Base-by-base conservation (phyloP, 2,797 vertebrate species). In the Acipenser transmontanus region DNA sequence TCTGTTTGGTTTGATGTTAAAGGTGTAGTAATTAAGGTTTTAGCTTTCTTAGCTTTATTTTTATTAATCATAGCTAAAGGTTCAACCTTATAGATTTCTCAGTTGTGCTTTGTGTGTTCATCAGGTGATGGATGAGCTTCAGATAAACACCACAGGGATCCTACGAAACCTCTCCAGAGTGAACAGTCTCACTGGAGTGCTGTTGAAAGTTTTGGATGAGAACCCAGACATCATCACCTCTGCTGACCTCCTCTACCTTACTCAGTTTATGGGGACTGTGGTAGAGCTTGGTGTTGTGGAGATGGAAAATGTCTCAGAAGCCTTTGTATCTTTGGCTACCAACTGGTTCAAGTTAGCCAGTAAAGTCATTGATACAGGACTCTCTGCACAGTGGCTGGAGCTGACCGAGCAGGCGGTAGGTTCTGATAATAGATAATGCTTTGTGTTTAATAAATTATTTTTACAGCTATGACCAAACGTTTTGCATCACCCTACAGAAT, bases 301-400 rank as follows among this genome's bases (percentile, higher is more conserved):
- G 50, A 73, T 61, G 47, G 13, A n/a, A 0, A 70, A 75, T 65
- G 59, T 79, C 49, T 70, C 74, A 49, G 81, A 80, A 56, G 66
- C 77, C 66, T 77, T 89, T 72, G 74, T 77, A 13, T 84, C 86
- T 66, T 79, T 91, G 54, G 79, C 84, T 17, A 85, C 80, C 12
- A 82, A 78, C 80, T 89, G 84, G 11, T 64, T 91, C 50, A 80
- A 85, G 61, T 65, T 87, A 71, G 86, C 87, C 1, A 90, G 84
- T 70, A 60, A 83, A 72, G 78, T 90, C 70, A 77, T 92, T 62
- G 84, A 87, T 68, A 82, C 86, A 7, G 64, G 74, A 51, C 71
- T 76, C 74, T 78, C 78, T 8, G 47, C 70, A 13, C 80, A 81
- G 60, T 91, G 88, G 91, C 72, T 82, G 50, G 75, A 82, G 47